These are phyloP conservation scores for Diglossa cyanea DNA, from an alignment of 2,797 vertebrate species.

Conservation along the genomic window DNA sequence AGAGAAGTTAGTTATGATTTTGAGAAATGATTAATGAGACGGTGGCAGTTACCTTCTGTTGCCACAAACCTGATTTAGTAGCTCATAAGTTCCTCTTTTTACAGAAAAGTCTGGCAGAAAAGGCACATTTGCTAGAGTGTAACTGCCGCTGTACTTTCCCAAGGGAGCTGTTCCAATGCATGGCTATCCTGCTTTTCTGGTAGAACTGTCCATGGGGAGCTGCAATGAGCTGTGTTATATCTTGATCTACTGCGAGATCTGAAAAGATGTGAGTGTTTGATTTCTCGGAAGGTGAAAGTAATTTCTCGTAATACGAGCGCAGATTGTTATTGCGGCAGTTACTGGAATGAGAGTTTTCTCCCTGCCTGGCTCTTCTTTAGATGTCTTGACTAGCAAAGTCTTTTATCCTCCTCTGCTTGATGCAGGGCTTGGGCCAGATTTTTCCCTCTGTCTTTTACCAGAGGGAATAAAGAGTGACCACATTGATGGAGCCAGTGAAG, in stretches of 20 bases:
- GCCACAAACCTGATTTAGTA: neutral
- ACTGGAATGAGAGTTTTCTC: neutral
- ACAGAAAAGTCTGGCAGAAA: neutral
- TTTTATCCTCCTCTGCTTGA: neutral
- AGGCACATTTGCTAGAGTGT: neutral
- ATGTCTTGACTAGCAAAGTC: neutral
- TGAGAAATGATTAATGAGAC: neutral
- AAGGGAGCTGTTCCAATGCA: neutral
- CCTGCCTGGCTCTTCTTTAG: neutral
- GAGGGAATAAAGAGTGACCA: neutral
- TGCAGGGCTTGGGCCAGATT: neutral
- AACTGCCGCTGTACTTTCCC: neutral
- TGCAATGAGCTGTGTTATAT: neutral
- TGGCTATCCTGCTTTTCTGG: neutral
- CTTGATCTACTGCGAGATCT: neutral
- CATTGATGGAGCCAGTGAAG: fast-evolving
- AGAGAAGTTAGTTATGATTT: neutral
- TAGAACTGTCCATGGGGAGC: neutral
- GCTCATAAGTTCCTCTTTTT: neutral
- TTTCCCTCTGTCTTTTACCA: neutral
- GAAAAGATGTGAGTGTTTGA: neutral
- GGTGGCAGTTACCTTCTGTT: neutral
- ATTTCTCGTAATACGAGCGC: neutral
- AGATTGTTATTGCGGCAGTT: neutral
- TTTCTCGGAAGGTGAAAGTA: conserved; percentile 52